Conservation (phyloP, 2,113 vertebrate species). For the Struthio camelus region DNA sequence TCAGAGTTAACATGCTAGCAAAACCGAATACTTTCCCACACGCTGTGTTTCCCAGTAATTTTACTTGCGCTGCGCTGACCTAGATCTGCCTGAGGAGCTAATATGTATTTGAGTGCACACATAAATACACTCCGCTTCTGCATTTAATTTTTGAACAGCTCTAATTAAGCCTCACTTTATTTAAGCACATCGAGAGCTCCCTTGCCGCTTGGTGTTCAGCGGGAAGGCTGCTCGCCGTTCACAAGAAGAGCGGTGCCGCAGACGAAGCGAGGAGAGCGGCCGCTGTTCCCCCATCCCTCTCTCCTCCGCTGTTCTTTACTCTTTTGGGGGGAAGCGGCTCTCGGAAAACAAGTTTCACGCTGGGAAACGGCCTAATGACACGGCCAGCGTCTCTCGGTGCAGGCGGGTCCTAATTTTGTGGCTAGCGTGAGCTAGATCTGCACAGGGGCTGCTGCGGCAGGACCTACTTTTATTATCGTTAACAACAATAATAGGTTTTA, state of each 20-base stretch:
- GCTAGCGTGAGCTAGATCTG: not conserved
- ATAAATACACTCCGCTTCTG: conserved; percentile 22
- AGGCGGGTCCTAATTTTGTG: not conserved
- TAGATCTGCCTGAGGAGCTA: conserved; percentile 27
- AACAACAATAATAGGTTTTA: not conserved
- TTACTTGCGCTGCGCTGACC: conserved; percentile 18
- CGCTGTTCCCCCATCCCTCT: not conserved
- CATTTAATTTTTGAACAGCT: conserved; percentile 26
- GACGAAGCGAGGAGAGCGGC: not conserved
- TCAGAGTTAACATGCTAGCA: not conserved
- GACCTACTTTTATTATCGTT: not conserved
- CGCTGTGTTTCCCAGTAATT: not conserved
- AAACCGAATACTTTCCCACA: not conserved
- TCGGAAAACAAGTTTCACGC: not conserved
- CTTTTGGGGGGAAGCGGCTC: not conserved
- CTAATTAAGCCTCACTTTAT: conserved; percentile 39
- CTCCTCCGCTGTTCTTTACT: not conserved
- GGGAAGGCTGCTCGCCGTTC: not conserved
- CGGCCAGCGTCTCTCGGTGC: not conserved
- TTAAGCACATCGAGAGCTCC: conserved; percentile 38
- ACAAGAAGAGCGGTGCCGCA: not conserved
- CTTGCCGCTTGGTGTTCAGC: conserved; percentile 2
- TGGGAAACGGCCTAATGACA: not conserved
- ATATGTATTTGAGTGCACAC: conserved; percentile 12
- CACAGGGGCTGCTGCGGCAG: not conserved